These are phyloP conservation scores for Pachypsylla venusta DNA, from an alignment of 1,140 invertebrate genomes.

Conservation along the genomic window DNA sequence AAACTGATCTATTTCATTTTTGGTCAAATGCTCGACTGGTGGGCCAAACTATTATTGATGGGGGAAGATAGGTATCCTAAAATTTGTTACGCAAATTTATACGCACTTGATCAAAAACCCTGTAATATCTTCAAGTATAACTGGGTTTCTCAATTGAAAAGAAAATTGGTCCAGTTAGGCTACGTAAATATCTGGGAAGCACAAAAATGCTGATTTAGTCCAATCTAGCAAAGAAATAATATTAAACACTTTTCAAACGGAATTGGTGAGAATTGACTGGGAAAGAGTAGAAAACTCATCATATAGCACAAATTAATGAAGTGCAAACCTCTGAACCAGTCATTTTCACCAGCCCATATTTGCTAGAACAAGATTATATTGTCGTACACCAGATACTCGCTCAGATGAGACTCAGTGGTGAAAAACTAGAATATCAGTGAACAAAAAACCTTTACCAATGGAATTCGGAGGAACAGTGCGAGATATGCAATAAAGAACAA, in stretches of 20 bases:
- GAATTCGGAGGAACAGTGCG: not conserved
- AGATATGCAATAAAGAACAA: not conserved
- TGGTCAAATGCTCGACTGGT: not conserved
- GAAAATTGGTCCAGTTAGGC: not conserved
- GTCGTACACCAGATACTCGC: not conserved
- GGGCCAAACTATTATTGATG: not conserved
- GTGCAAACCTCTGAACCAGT: not conserved
- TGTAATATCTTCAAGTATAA: not conserved
- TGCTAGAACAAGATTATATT: not conserved
- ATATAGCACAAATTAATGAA: not conserved
- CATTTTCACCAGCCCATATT: not conserved
- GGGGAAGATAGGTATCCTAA: not conserved
- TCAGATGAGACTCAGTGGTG: not conserved
- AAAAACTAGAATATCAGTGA: not conserved
- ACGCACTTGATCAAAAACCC: not conserved
- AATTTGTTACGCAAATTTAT: not conserved
- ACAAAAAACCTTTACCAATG: not conserved
- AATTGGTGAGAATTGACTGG: not conserved
- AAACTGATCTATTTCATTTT: not conserved
- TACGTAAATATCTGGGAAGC: not conserved
- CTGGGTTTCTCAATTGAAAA: not conserved
- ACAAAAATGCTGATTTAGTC: not conserved
- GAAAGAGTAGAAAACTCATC: not conserved
- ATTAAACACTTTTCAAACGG: not conserved
- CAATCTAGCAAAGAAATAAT: not conserved